Evolutionary conservation across 2,797 vertebrate species (phyloP), one percentile per base, ranked within the genome.

Genomic region (Hypotaenidia philippensis): DNA sequence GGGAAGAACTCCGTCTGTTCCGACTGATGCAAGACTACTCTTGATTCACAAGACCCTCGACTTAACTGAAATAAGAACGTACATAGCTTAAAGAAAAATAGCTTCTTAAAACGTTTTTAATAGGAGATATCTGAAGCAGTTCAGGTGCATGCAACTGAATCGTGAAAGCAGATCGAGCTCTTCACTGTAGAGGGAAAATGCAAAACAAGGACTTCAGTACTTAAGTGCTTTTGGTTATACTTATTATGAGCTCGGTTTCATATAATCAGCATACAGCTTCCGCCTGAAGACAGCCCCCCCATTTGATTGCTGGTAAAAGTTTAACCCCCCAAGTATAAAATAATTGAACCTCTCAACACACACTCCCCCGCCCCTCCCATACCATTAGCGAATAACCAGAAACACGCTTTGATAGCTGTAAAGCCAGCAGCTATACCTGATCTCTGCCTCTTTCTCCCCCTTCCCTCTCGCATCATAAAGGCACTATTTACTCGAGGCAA

Each of bases 321-420:
- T 44, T 64, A 41, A 60, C 4, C 25, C 45, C 41, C 11, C 44
- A 50, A 53, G 40, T 18, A 40, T 2, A 16, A 84, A 93, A 53
- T 32, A 72, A 57, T 0, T 6, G 20, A 31, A 60, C 21, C 31
- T 29, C 50, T 21, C 13, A 55, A 5, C 11, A 9, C 12, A 31
- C 17, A 2, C 9, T 7, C 11, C 14, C 23, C 13, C 8, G 0
- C 2, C 25, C 21, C 10, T 19, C 26, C 47, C 15, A 7, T 0
- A 1, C 29, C 41, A 19, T 5, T 31, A 47, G 45, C 11, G 38
- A 82, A 75, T 3, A 34, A 38, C 23, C 79, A 92, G 55, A 63
- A 80, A 6, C 5, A 0, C 0, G 14, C 21, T 1, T 31, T 52
- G n/a, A 3, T 0, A 53, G 70, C 63, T 60, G 72, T 10, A 6